Evolutionary conservation across 2,113 vertebrate species (phyloP).

Genomic region (Orientallactaga bullata): DNA sequence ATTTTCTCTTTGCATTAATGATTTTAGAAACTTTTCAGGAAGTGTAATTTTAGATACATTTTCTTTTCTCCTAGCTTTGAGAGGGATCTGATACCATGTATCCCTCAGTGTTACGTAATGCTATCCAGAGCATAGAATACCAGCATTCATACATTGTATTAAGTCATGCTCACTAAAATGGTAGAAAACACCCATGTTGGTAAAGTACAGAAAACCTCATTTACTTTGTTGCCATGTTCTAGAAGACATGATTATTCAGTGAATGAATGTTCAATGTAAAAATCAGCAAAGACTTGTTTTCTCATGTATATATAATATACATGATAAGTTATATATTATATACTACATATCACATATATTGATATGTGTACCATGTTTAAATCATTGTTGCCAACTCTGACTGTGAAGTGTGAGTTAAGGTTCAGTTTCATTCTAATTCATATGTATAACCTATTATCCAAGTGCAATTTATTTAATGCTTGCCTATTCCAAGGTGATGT

Average conservation of each 20-base stretch:
- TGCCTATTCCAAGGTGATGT: neutral
- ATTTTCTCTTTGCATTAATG: neutral
- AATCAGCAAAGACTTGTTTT: neutral
- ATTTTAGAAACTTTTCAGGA: neutral
- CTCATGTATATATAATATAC: neutral
- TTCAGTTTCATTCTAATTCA: neutral
- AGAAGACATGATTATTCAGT: neutral
- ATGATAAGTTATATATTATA: no score
- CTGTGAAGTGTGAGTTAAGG: slow-evolving; percentile 25
- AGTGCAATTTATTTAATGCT: neutral
- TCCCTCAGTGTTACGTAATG: neutral
- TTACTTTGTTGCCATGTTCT: neutral
- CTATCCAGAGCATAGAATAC: neutral
- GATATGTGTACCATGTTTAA: neutral
- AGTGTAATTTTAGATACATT: neutral
- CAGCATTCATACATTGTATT: slow-evolving; percentile 14
- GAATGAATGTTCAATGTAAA: neutral
- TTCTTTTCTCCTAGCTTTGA: slow-evolving; percentile 30
- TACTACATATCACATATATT: no score
- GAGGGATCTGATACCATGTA: neutral
- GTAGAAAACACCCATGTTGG: neutral
- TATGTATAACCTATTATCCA: neutral
- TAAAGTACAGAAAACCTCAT: neutral
- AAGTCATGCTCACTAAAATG: neutral
- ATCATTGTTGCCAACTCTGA: neutral